A percentile compares a stretch with the other conserved stretches of the same genome.
Conservation (phyloP, 2,113 vertebrate genomes). For the Balaeniceps rex region DNA sequence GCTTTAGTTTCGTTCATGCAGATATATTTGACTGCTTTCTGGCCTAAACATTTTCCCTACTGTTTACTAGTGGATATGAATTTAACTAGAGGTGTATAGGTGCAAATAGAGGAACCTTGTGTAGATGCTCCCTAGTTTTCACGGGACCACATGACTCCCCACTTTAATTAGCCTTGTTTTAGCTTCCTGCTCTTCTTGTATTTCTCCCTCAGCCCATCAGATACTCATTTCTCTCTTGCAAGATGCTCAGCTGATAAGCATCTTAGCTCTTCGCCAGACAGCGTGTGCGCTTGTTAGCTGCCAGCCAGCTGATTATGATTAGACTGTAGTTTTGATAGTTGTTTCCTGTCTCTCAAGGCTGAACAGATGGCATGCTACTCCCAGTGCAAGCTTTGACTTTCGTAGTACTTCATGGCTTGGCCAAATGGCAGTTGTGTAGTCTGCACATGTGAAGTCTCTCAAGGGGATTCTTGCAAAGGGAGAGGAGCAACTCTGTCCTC, state of each 20-base stretch:
- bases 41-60: not conserved
- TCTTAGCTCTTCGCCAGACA: not conserved
- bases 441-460: not conserved
- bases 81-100: not conserved
- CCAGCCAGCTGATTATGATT: not conserved
- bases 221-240: not conserved
- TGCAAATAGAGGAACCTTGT: not conserved
- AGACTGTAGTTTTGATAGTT: not conserved
- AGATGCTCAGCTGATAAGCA: not conserved
- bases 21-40: not conserved
- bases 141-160: not conserved
- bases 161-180: not conserved
- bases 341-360: conserved; percentile 18
- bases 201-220: not conserved
- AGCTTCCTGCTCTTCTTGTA: not conserved
- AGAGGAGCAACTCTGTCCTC: not conserved
- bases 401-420: not conserved
- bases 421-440: not conserved
- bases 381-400: not conserved
- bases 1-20: not conserved
- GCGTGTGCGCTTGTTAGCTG: not conserved
- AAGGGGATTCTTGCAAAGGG: not conserved
- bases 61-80: not conserved
- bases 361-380: conserved; percentile 35
- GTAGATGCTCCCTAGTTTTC: not conserved